A percentile compares a stretch with the other conserved stretches of the same genome.
Conservation (phyloP, 2,888 invertebrate species). For the Unio delphinus region DNA sequence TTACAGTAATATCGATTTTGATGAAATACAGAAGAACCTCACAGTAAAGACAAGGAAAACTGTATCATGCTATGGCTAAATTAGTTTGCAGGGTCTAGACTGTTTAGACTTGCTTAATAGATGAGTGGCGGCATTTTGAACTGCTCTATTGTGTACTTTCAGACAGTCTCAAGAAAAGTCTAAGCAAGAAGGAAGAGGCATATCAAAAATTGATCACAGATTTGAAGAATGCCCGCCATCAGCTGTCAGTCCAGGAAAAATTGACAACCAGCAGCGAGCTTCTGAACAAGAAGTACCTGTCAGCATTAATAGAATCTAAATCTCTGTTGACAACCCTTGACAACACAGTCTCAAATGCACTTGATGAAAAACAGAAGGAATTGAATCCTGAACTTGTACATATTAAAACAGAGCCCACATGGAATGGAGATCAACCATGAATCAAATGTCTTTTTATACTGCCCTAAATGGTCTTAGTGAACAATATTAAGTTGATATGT, state of each 20-base stretch:
- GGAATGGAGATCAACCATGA: no score
- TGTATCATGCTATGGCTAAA: background rate
- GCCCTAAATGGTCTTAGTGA: no score
- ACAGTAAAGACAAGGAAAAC: background rate
- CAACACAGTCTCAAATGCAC: conserved; percentile 29
- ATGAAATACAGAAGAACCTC: no score
- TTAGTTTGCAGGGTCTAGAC: background rate
- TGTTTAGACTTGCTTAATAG: no score
- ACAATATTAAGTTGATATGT: no score
- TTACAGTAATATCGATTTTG: no score
- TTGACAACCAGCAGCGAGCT: conserved; percentile 38
- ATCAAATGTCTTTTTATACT: no score
- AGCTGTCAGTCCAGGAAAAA: conserved; percentile 41
- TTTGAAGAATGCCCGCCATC: conserved; percentile 64
- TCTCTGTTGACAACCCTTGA: conserved; percentile 27
- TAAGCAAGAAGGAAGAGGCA: conserved; percentile 75
- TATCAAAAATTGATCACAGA: conserved; percentile 78
- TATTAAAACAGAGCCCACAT: no score
- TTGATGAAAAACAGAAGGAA: conserved; percentile 17
- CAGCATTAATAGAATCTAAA: conserved; percentile 39
- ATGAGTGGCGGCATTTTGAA: no score
- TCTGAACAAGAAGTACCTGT: conserved; percentile 40
- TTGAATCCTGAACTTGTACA: no score
- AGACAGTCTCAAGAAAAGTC: conserved; percentile 76
- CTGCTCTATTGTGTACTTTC: conserved; percentile 15